Evolutionary conservation across 1,140 invertebrate species (phyloP).

Genomic region (Drosophila chauvacae): DNA sequence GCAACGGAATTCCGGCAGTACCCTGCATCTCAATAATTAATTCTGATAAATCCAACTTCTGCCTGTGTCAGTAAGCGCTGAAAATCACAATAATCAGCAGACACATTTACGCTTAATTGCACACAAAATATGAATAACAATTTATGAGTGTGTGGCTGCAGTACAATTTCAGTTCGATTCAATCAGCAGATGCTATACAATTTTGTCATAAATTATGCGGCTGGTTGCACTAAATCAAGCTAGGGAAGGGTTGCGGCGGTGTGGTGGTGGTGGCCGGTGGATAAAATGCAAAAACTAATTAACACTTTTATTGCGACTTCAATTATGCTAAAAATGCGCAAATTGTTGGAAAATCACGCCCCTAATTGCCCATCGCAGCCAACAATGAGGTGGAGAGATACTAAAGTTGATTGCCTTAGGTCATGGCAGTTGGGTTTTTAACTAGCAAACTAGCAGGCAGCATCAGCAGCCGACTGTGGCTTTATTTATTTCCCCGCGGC

Average conservation of each 20-base stretch:
- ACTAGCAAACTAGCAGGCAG: conserved; percentile 12
- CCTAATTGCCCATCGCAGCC: conserved; percentile 73
- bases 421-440: conserved; percentile 74
- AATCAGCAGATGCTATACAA: conserved; percentile 64
- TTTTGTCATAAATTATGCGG: conserved; percentile 76
- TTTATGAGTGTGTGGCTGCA: conserved; percentile 32
- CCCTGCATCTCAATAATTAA: not conserved
- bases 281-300: conserved; percentile 78
- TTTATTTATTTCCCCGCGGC: conserved; percentile 64
- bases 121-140: conserved; percentile 44
- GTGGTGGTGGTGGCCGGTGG: not conserved
- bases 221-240: conserved; percentile 76
- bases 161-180: conserved; percentile 53
- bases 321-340: conserved; percentile 81
- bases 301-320: conserved; percentile 80
- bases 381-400: conserved; percentile 47
- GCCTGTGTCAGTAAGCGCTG: conserved; percentile 2
- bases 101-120: conserved; percentile 42
- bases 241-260: not conserved
- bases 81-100: conserved; percentile 42
- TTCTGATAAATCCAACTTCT: conserved; percentile 5
- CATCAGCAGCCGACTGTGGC: conserved; percentile 20
- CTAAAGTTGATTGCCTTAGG: conserved; percentile 62
- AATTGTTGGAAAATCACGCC: conserved; percentile 79
- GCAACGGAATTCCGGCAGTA: not conserved